Evolutionary conservation across 2,113 vertebrate species (phyloP).

Genomic region (Lathamus discolor): DNA sequence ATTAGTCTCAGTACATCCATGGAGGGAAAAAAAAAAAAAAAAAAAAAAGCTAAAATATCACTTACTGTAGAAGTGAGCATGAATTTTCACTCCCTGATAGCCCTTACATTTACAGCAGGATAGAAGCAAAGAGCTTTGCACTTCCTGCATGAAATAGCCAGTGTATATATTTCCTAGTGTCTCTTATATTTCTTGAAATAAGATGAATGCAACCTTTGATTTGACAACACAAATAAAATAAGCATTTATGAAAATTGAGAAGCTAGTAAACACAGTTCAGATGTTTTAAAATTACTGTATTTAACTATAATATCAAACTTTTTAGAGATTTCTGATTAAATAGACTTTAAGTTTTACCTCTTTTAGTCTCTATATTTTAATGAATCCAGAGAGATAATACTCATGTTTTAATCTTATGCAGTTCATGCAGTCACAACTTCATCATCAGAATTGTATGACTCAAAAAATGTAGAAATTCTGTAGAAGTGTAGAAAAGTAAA

Average conservation of each 20-base stretch:
- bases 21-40: neutral
- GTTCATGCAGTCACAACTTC: neutral
- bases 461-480: neutral
- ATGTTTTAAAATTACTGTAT: neutral
- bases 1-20: neutral
- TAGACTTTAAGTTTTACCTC: neutral
- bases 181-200: neutral
- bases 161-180: neutral
- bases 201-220: neutral
- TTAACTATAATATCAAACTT: neutral
- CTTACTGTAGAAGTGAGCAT: neutral
- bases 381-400: neutral
- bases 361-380: neutral
- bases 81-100: neutral
- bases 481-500: neutral
- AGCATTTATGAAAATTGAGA: neutral
- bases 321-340: neutral
- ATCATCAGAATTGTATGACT: neutral
- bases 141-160: neutral
- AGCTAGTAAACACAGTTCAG: neutral
- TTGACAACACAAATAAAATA: neutral
- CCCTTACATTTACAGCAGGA: neutral
- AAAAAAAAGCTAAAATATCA: neutral
- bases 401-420: neutral
- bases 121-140: neutral